Base-by-base conservation (phyloP, 2,888 invertebrate genomes). In the Podabrus alpinus region DNA sequence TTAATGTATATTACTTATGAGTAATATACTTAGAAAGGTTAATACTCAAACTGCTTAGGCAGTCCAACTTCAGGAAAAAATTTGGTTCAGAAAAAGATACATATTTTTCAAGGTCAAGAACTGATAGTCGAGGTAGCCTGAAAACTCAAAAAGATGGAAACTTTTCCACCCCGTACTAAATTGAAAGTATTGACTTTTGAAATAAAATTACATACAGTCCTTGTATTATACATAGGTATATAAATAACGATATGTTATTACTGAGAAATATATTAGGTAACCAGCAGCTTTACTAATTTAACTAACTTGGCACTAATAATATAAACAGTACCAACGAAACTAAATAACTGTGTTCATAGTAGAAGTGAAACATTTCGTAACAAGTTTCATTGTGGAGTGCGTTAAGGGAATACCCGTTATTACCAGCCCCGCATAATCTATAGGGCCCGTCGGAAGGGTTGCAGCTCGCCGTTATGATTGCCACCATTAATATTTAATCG, bases 401-500 rank as follows among this genome's bases (percentile, higher is more conserved):
- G 85, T 83, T 84, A 75, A 82, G 86, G 85, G 84, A 86, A 85
- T 83, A 81, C 83, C 81, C 82, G 84, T 85, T 86, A 86, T 85
- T 86, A 86, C 85, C 83, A 82, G 83, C 84, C 81, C 81, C 81
- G 85, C 86, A 85, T 87, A 87, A 87, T 87, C 87, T 87, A 87
- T 87, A 86, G 85, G 85, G 85, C 83, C 85, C 84, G 86, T 85
- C 85, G 85, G 85, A 86, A 86, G 86, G 86, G 86, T 86, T 86
- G 84, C 84, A 83, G 83, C 84, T 83, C 84, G 86, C 83, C 86
- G 87, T 87, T 87, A 88, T 88, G 88, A 88, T 88, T 88, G 87
- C 87, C 85, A 86, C 82, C 84, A 86, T 88, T 85, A 88, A 88
- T 88, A 87, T 86, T 88, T 88, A 87, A 88, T 86, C 86, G 86